Conservation (phyloP, 2,113 vertebrate species). For the Peucedramus taeniatus region DNA sequence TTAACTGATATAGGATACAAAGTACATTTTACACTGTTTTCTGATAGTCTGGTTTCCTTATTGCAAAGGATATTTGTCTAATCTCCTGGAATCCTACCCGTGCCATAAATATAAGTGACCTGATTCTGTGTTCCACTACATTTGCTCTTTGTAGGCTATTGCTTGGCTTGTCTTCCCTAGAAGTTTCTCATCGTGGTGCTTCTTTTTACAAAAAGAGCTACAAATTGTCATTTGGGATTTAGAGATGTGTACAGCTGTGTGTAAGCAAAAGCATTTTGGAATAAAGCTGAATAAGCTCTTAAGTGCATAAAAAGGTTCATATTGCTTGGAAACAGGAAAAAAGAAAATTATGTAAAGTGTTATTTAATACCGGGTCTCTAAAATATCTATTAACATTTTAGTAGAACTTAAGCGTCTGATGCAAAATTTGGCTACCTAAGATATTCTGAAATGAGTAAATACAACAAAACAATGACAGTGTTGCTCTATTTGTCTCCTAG, state of each 20-base stretch:
- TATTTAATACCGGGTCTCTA: background rate
- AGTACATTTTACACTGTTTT: background rate
- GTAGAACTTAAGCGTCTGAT: background rate
- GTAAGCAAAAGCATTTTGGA: background rate
- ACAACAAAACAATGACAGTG: background rate
- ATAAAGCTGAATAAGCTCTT: background rate
- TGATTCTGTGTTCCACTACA: background rate
- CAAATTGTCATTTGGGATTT: background rate
- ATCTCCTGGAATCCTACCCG: background rate
- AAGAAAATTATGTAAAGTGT: background rate
- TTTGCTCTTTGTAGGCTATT: background rate
- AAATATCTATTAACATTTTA: background rate
- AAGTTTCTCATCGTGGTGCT: background rate
- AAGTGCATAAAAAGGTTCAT: background rate
- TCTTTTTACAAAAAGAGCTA: background rate
- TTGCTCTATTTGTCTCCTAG: conserved; percentile 49
- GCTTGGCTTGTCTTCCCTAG: background rate
- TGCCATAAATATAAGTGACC: background rate
- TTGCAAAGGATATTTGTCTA: background rate
- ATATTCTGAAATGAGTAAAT: background rate
- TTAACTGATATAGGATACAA: background rate
- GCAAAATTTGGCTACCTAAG: background rate
- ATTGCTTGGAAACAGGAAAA: background rate
- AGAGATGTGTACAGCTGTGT: background rate
- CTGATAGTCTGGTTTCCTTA: background rate